Conservation (phyloP, 2,797 vertebrate species). For the Tokudaia tokunoshimensis region DNA sequence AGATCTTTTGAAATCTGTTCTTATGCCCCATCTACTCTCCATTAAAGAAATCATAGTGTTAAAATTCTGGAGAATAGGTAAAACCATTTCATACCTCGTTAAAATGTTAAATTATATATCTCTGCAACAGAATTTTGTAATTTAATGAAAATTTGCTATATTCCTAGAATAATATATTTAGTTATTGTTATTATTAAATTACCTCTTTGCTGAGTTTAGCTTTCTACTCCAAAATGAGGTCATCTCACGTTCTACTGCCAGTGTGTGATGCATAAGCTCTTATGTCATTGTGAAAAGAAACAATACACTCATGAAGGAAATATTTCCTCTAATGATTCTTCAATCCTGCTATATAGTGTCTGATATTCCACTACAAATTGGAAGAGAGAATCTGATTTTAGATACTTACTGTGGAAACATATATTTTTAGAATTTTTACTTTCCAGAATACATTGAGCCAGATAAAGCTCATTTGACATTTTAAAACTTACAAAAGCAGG, state of each 20-base stretch:
- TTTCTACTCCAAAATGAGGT: not conserved
- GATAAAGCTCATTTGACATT: not conserved
- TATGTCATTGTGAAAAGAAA: not conserved
- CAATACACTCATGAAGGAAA: not conserved
- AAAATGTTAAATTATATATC: conserved; percentile 1
- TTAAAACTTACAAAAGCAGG: not conserved
- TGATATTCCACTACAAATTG: not conserved
- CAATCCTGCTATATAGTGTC: not conserved
- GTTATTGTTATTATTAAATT: not conserved
- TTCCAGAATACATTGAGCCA: not conserved
- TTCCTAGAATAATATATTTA: not conserved
- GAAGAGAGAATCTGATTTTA: not conserved
- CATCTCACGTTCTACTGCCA: not conserved
- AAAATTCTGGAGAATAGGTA: not conserved
- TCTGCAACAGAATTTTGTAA: not conserved
- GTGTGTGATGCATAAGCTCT: not conserved
- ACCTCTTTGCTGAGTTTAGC: not conserved
- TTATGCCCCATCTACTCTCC: not conserved
- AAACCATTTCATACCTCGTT: not conserved
- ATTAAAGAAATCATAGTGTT: not conserved
- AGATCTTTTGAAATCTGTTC: conserved; percentile 15
- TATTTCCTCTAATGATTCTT: not conserved
- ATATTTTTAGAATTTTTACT: not conserved
- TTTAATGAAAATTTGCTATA: not conserved
- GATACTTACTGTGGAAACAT: not conserved